phyloP scores from a whole-genome alignment of 2,797 vertebrate species.

The Neosalanx taihuensis region DNA sequence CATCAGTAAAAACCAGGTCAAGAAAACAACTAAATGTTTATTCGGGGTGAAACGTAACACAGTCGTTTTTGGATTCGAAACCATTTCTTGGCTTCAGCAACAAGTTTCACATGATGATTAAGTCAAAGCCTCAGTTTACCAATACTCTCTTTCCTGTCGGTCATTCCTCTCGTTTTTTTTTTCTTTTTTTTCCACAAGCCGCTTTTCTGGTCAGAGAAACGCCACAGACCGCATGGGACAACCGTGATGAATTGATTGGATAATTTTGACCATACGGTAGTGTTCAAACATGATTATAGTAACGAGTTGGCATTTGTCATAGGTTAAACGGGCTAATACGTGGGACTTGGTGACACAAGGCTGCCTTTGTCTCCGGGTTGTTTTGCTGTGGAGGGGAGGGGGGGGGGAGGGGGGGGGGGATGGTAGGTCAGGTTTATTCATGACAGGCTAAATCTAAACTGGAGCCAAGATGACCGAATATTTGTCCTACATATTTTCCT shows the following conservation, averaged over 20 bases:
- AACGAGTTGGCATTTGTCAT: slow-evolving; percentile 54
- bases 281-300: slow-evolving; percentile 66
- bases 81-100: slow-evolving; percentile 3
- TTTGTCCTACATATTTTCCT: slow-evolving; percentile 37
- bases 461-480: background rate
- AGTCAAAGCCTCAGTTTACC: slow-evolving; percentile 28
- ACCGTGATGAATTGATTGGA: slow-evolving; percentile 62
- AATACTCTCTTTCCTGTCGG: slow-evolving; percentile 23
- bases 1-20: background rate
- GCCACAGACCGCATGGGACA: slow-evolving; percentile 17
- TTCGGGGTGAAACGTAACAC: background rate
- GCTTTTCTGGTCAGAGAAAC: slow-evolving; percentile 8
- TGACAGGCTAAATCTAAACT: slow-evolving; percentile 20
- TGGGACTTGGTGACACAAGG: slow-evolving; percentile 42
- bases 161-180: slow-evolving; percentile 31
- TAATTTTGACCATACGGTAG: slow-evolving; percentile 72
- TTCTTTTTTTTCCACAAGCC: slow-evolving; percentile 24
- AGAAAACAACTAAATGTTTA: background rate
- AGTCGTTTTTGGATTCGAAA: background rate
- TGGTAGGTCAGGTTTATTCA: slow-evolving; percentile 31
- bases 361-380: slow-evolving; percentile 48
- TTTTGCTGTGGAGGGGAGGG: slow-evolving; percentile 16
- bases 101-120: background rate
- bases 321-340: slow-evolving; percentile 40
- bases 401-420: background rate